Percentiles rank a stretch among this genome's conserved stretches.
Evolutionary conservation across 2,888 invertebrate species (phyloP).

Genomic region (Parthenolecanium corni): DNA sequence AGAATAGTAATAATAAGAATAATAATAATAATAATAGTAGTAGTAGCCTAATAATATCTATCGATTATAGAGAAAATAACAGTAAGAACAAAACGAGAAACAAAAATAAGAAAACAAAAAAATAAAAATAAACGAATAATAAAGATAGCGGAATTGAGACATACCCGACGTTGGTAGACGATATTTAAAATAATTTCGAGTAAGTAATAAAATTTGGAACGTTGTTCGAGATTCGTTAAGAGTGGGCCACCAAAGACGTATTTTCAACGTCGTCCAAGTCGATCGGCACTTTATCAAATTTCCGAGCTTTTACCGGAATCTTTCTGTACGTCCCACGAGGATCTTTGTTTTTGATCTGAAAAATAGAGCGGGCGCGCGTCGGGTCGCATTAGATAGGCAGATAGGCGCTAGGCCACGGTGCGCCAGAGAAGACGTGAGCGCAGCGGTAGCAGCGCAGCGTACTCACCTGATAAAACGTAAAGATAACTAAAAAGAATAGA

Average conservation of each 20-base stretch:
- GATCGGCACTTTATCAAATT: conserved; percentile 7
- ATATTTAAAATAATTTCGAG: no score
- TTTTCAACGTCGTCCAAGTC: conserved; percentile 11
- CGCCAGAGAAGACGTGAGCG: background rate
- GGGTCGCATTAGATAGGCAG: background rate
- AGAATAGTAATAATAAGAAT: no score
- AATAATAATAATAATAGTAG: no score
- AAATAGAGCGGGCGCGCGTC: background rate
- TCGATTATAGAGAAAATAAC: no score
- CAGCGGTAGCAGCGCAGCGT: background rate
- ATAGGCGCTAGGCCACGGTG: background rate
- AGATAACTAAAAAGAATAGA: conserved; percentile 56
- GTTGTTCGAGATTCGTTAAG: conserved; percentile 2
- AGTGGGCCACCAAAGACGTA: background rate
- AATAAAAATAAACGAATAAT: no score
- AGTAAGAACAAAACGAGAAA: no score
- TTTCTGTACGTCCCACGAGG: conserved; percentile 14
- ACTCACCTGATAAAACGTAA: conserved; percentile 59
- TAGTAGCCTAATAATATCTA: no score
- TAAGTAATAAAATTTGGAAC: background rate
- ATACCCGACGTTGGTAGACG: no score
- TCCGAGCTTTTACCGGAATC: background rate
- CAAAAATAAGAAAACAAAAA: no score
- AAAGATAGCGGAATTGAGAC: no score
- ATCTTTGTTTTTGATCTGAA: conserved; percentile 17